phyloP scores from a whole-genome alignment of 2,888 invertebrate genomes.

The Baronia brevicornis region DNA sequence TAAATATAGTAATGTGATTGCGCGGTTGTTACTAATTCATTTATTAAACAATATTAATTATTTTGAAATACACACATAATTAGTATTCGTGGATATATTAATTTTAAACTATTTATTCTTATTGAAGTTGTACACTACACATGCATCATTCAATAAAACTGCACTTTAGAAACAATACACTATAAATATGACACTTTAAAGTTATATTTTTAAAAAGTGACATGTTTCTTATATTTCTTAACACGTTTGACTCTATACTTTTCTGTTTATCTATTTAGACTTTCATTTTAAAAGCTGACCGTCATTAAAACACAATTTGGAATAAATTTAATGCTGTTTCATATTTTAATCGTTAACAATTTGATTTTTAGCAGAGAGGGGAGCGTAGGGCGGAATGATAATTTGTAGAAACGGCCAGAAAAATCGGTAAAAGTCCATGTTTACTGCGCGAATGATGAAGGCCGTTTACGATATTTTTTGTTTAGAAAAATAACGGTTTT shows the following conservation, averaged over 20 bases:
- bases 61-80: no score
- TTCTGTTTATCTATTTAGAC: slow-evolving; percentile 27
- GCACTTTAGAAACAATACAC: slow-evolving; percentile 29
- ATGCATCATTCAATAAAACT: slow-evolving; percentile 34
- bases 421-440: slow-evolving; percentile 58
- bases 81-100: no score
- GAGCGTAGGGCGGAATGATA: slow-evolving; percentile 63
- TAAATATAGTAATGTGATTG: no score
- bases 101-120: no score
- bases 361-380: slow-evolving; percentile 73
- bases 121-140: slow-evolving; percentile 2
- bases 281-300: slow-evolving; percentile 21
- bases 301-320: slow-evolving; percentile 10
- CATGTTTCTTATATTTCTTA: slow-evolving; percentile 25
- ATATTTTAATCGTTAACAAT: slow-evolving; percentile 54
- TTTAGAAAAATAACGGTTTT: slow-evolving; percentile 42
- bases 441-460: slow-evolving; percentile 46
- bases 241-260: slow-evolving; percentile 31
- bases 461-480: slow-evolving; percentile 38
- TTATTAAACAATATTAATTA: no score
- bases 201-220: slow-evolving; percentile 21
- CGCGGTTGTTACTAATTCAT: no score
- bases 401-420: slow-evolving; percentile 50
- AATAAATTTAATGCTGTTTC: slow-evolving; percentile 14
- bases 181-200: slow-evolving; percentile 4